Percentiles rank a stretch among this genome's conserved stretches.
Conservation (phyloP, 2,797 vertebrate species). For the Rachycentron canadum region DNA sequence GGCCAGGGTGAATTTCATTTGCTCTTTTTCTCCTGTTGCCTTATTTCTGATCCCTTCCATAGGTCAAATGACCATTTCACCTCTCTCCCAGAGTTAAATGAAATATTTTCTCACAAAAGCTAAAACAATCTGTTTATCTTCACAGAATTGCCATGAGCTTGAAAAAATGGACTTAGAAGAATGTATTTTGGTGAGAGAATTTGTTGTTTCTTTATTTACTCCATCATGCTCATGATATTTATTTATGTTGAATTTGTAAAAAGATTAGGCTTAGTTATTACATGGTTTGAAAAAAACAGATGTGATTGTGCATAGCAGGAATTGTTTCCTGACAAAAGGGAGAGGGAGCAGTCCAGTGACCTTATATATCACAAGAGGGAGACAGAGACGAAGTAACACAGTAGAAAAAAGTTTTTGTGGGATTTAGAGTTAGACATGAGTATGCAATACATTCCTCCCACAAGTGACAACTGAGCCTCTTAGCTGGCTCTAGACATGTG, state of each 20-base stretch:
- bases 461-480: conserved; percentile 16
- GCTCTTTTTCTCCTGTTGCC: conserved; percentile 12
- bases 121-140: conserved; percentile 26
- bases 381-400: background rate
- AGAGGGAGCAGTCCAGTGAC: conserved; percentile 2
- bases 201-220: conserved; percentile 8
- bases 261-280: conserved; percentile 19
- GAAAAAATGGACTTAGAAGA: conserved; percentile 98
- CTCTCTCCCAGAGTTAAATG: background rate
- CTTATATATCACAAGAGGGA: conserved; percentile 14
- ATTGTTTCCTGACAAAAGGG: conserved; percentile 17
- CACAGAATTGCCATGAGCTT: conserved; percentile 93
- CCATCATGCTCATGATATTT: background rate
- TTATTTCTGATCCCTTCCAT: conserved; percentile 29
- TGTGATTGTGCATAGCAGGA: conserved; percentile 6
- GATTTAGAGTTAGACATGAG: conserved; percentile 23
- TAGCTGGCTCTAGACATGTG: conserved; percentile 24
- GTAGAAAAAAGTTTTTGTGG: background rate
- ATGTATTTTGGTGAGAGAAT: conserved; percentile 91
- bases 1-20: conserved; percentile 87
- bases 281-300: conserved; percentile 17
- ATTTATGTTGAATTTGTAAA: conserved; percentile 15
- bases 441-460: conserved; percentile 1
- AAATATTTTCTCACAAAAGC: background rate
- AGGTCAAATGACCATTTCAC: background rate